Evolutionary conservation across 2,888 invertebrate species (phyloP), one percentile per base, ranked within the genome.

Genomic region (Hemistola chrysoprasaria): DNA sequence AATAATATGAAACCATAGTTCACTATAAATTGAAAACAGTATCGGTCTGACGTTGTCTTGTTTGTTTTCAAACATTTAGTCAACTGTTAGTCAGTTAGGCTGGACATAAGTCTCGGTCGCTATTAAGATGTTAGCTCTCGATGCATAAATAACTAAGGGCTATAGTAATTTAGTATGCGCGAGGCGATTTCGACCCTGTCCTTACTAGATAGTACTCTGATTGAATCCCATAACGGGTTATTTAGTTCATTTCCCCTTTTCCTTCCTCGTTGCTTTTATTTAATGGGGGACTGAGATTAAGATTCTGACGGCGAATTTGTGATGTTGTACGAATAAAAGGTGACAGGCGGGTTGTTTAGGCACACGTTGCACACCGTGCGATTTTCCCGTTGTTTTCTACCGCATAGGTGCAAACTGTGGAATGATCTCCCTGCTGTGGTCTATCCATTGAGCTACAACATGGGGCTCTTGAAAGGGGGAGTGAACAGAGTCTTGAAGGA

Each of bases 31-130:
- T 65, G 65, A 76, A 77, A 80, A 80, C 62, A 65, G 73, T 53
- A 58, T 67, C 61, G 65, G 56, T 68, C 65, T 56, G 65, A 67
- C 69, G 24, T 16, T 8, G 9, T 70, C 57, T 78, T 82, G 83
- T 86, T 86, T 86, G 84, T 81, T 84, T 84, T 78, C 78, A 77
- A 85, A 82, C 78, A 81, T 84, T 86, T 80, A 80, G 78, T 74
- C 84, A 82, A 85, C 86, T 85, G 83, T 87, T 85, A n/a, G n/a
- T n/a, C n/a, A n/a, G n/a, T 87, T 83, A 86, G 86, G 87, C 70
- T 82, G 81, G 79, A 83, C 83, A 77, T 85, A 81, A 84, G 77
- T 86, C 82, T 61, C 63, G 58, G 61, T 66, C 53, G 76, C 85
- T 78, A 87, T 85, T 87, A 85, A 87, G 87, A 86, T 84, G 86